Evolutionary conservation across 2,888 invertebrate genomes (phyloP).

Genomic region (Troides oblongomaculatus): DNA sequence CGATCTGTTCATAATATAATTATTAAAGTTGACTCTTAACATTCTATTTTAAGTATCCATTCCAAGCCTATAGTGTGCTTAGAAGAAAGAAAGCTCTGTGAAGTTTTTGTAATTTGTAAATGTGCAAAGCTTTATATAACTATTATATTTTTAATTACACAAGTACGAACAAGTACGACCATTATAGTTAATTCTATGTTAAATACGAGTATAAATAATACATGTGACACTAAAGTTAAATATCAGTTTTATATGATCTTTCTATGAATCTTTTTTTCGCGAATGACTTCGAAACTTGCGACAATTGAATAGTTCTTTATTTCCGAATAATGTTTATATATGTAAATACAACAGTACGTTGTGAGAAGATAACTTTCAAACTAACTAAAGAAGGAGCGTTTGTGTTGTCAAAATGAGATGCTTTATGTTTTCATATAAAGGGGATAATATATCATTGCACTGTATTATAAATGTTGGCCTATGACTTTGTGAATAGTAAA

Average conservation of each 20-base stretch:
- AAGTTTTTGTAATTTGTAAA: neutral
- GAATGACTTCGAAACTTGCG: neutral
- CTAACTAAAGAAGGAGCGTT: neutral
- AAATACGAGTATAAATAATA: neutral
- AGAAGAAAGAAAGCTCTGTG: neutral
- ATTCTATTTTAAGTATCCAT: too few relatives aligned
- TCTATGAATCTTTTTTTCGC: neutral
- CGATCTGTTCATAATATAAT: too few relatives aligned
- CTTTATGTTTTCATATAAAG: neutral
- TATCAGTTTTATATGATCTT: neutral
- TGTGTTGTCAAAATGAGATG: conserved; percentile 7
- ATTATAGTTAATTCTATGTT: neutral
- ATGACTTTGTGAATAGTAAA: too few relatives aligned
- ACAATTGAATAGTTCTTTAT: conserved; percentile 19
- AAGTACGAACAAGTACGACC: neutral
- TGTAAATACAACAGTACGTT: conserved; percentile 3
- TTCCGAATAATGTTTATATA: conserved; percentile 17
- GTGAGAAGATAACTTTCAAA: conserved; percentile 11
- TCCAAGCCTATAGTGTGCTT: too few relatives aligned
- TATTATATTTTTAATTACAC: too few relatives aligned
- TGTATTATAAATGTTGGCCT: too few relatives aligned
- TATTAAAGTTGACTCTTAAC: too few relatives aligned
- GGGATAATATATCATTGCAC: neutral
- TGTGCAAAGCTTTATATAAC: neutral
- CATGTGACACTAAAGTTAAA: neutral